These are phyloP conservation scores for Channallabes apus DNA, from an alignment of 2,797 vertebrate species.

Conservation along the genomic window DNA sequence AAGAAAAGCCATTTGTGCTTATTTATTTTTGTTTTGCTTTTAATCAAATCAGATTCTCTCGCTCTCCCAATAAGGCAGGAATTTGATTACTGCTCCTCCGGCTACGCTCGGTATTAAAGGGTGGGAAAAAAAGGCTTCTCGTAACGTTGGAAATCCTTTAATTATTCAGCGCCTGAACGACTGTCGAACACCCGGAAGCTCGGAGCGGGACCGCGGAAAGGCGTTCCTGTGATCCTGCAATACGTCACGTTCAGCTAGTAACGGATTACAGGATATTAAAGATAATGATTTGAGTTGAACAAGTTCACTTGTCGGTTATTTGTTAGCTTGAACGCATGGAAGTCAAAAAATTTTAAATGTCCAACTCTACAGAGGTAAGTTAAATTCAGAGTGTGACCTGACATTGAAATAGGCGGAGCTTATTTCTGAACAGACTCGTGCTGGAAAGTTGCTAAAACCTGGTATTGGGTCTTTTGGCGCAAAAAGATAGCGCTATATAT, in stretches of 20 bases:
- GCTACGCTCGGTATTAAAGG: conserved; percentile 18
- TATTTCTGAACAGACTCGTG: neutral
- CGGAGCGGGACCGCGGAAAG: neutral
- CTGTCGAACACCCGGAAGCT: neutral
- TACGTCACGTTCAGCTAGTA: neutral
- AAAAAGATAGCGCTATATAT: neutral
- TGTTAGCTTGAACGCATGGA: neutral
- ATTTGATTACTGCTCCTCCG: conserved; percentile 37
- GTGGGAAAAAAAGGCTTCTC: conserved; percentile 23
- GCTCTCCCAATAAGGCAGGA: neutral
- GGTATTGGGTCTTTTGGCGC: neutral
- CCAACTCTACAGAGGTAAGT: neutral
- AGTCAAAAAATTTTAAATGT: neutral
- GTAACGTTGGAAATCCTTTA: conserved; percentile 50
- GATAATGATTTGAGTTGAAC: no score
- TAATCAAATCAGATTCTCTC: conserved; percentile 35
- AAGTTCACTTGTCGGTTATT: no score
- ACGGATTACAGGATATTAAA: neutral
- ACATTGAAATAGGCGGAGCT: neutral
- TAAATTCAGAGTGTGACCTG: neutral
- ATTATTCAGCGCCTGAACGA: conserved; percentile 50
- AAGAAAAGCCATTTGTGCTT: conserved; percentile 35
- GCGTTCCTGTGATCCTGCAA: neutral
- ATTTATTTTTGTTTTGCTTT: conserved; percentile 36
- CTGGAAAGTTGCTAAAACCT: no score